phyloP scores from a whole-genome alignment of 2,888 invertebrate genomes.

The Leptinotarsa peninsularis region DNA sequence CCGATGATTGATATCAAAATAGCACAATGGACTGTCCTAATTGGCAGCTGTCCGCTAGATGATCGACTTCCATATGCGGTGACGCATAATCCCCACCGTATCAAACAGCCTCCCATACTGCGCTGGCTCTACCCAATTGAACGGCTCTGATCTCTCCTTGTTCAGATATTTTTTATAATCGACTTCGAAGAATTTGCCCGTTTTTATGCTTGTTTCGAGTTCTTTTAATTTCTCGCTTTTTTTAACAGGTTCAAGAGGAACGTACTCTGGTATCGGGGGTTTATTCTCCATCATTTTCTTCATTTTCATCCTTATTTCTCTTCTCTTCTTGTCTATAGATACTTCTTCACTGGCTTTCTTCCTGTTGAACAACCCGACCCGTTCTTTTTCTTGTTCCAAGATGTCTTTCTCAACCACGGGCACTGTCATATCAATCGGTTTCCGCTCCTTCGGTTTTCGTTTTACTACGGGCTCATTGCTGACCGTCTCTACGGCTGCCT shows the following conservation, averaged over 20 bases:
- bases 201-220: constrained; percentile 61
- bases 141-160: constrained; percentile 50
- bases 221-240: constrained; percentile 64
- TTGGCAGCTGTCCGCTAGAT: constrained; percentile 55
- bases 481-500: constrained; percentile 27
- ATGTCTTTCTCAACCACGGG: constrained; percentile 62
- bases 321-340: constrained; percentile 59
- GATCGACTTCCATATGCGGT: constrained; percentile 64
- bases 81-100: constrained; percentile 64
- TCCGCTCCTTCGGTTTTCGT: constrained; percentile 39
- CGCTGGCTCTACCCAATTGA: constrained; percentile 60
- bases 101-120: constrained; percentile 62
- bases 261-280: constrained; percentile 58
- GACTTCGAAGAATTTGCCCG: constrained; percentile 62
- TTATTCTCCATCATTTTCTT: constrained; percentile 57
- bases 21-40: constrained; percentile 58
- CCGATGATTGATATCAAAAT: constrained; percentile 56
- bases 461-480: constrained; percentile 26
- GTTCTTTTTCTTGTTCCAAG: constrained; percentile 62
- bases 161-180: constrained; percentile 63
- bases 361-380: constrained; percentile 60
- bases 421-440: constrained; percentile 55
- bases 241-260: constrained; percentile 61
- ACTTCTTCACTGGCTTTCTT: constrained; percentile 62
- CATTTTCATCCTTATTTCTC: constrained; percentile 59